phyloP scores from a whole-genome alignment of 2,113 vertebrate species.

The Fukomys damarensis region DNA sequence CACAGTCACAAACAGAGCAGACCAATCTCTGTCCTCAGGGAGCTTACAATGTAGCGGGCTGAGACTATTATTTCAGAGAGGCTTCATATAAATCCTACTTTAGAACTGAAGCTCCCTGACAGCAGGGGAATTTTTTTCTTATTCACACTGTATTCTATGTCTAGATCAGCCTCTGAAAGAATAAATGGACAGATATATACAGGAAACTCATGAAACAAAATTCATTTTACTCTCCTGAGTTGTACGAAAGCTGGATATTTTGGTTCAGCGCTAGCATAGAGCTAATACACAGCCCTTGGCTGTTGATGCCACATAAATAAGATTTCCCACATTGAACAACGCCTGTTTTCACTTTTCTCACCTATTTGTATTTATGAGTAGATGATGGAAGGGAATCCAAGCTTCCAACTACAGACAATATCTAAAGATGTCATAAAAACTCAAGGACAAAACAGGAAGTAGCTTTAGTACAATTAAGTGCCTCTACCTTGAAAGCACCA shows the following conservation, averaged over 20 bases:
- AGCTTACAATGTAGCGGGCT: neutral
- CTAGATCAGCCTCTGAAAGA: neutral
- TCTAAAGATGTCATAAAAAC: neutral
- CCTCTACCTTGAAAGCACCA: neutral
- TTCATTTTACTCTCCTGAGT: neutral
- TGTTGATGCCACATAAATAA: neutral
- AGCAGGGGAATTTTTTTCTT: neutral
- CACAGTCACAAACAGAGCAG: neutral
- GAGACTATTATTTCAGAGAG: neutral
- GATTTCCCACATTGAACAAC: neutral
- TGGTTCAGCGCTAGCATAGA: neutral
- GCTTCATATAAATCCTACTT: neutral
- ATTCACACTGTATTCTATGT: neutral
- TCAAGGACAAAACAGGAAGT: neutral
- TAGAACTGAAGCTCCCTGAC: neutral
- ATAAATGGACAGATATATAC: neutral
- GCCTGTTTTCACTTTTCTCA: neutral
- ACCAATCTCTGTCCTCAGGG: neutral
- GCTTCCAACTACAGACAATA: conserved; percentile 14
- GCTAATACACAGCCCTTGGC: neutral
- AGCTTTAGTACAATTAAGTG: neutral
- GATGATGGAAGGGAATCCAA: neutral
- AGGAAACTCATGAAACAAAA: neutral
- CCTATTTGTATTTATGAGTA: neutral
- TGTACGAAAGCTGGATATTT: neutral